Conservation (phyloP, 1,140 invertebrate species). For the Venturia canescens region DNA sequence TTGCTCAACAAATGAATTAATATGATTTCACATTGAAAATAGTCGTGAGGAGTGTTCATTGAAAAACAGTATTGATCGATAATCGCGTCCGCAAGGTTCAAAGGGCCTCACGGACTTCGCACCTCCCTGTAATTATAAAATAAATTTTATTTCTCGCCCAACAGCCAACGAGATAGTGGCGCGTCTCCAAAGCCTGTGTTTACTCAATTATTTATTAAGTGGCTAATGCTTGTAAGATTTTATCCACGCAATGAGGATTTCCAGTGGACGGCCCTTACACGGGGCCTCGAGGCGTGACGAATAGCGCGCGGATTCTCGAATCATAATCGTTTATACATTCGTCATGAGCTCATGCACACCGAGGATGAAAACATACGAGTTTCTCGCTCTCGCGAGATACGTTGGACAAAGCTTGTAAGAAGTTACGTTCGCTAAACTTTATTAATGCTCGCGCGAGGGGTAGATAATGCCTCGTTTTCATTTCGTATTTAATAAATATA, state of each 20-base stretch:
- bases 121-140: no score
- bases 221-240: not conserved
- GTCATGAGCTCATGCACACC: slow-evolving; percentile 1
- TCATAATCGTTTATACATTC: slow-evolving; percentile 23
- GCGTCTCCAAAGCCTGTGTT: not conserved
- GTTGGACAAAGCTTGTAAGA: not conserved
- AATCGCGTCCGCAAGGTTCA: no score
- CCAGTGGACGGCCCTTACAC: not conserved
- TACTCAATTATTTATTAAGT: not conserved
- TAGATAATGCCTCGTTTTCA: not conserved
- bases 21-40: no score
- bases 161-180: no score
- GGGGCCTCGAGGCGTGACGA: not conserved
- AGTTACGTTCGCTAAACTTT: not conserved
- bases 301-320: slow-evolving; percentile 3
- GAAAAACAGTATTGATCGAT: no score
- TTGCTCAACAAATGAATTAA: no score
- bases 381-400: not conserved
- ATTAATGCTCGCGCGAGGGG: not conserved
- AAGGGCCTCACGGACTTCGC: no score
- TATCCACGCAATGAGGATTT: not conserved
- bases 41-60: no score
- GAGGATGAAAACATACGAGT: not conserved
- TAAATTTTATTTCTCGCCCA: no score
- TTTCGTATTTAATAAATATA: not conserved